phyloP scores from a whole-genome alignment of 2,888 invertebrate genomes.

The Cephus pygmeus region DNA sequence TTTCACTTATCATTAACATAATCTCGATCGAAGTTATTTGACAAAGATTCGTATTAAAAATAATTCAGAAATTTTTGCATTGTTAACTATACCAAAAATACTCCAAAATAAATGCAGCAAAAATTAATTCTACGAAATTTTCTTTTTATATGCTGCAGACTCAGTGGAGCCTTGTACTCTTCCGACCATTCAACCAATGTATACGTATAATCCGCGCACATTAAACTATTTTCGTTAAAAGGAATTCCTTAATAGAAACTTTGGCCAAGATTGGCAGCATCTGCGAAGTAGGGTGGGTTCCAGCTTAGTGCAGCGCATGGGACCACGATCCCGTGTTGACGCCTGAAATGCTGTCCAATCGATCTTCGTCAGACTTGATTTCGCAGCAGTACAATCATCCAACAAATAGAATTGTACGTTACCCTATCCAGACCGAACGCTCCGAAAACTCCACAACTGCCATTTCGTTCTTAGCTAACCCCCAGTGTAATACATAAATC shows the following conservation, averaged over 20 bases:
- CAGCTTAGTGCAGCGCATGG: conserved; percentile 40
- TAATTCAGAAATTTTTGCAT: too few relatives aligned
- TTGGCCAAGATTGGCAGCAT: conserved; percentile 61
- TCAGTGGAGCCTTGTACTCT: background rate
- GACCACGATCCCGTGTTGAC: conserved; percentile 58
- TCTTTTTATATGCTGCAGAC: background rate
- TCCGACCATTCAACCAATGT: background rate
- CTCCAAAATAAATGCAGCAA: background rate
- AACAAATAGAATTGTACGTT: conserved; percentile 65
- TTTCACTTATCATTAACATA: background rate
- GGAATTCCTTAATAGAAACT: conserved; percentile 62
- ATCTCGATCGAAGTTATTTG: background rate
- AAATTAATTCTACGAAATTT: background rate
- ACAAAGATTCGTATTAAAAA: background rate
- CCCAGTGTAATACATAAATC: conserved; percentile 18
- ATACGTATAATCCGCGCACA: background rate
- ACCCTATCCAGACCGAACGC: conserved; percentile 46
- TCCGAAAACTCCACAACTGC: conserved; percentile 57
- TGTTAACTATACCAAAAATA: background rate
- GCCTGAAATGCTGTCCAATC: conserved; percentile 63
- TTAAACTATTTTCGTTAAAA: conserved; percentile 45
- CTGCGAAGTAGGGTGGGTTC: conserved; percentile 46
- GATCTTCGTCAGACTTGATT: conserved; percentile 67
- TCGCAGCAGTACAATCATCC: conserved; percentile 65
- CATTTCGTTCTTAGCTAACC: conserved; percentile 59